phyloP scores from a whole-genome alignment of 2,888 invertebrate species.

The Molorchus minor region DNA sequence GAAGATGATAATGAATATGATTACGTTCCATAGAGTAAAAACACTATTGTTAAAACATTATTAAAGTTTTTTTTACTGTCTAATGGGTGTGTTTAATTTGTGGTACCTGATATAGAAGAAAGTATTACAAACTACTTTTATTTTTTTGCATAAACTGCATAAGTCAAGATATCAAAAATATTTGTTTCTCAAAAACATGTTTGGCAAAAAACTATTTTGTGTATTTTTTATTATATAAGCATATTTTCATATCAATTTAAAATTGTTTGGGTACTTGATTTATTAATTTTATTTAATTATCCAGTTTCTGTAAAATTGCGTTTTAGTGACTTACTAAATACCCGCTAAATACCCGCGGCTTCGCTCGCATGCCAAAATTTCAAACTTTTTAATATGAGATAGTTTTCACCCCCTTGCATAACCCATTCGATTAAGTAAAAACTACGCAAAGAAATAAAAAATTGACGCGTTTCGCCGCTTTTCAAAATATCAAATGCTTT shows the following conservation, averaged over 20 bases:
- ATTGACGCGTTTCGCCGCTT: no score
- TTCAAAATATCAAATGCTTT: no score
- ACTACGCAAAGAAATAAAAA: no score
- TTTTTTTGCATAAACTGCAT: not conserved
- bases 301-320: slow-evolving; percentile 7
- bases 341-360: no score
- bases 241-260: not conserved
- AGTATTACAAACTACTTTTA: not conserved
- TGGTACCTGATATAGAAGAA: not conserved
- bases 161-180: not conserved
- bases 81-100: not conserved
- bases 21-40: not conserved
- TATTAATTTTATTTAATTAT: not conserved
- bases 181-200: not conserved
- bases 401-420: no score
- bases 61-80: not conserved
- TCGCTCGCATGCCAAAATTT: no score
- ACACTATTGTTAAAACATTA: not conserved
- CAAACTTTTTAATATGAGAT: no score
- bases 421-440: no score
- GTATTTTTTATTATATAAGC: not conserved
- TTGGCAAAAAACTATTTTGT: not conserved
- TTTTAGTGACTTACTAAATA: no score
- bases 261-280: not conserved
- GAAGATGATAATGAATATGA: slow-evolving; percentile 6